Evolutionary conservation across 2,113 vertebrate species (phyloP), one percentile per base, ranked within the genome.

Genomic region (Oncorhynchus clarkii): DNA sequence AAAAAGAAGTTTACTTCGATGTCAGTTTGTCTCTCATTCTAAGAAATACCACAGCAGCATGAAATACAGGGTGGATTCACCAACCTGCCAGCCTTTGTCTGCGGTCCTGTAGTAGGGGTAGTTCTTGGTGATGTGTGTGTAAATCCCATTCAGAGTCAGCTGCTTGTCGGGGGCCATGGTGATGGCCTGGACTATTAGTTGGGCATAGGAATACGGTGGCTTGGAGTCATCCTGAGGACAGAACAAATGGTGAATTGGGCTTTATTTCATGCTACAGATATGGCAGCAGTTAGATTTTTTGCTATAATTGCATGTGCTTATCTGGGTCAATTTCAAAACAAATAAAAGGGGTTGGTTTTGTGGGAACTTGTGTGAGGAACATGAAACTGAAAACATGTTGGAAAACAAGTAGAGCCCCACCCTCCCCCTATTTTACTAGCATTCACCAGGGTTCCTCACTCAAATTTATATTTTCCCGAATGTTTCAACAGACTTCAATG

Each of bases 11-110:
- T 2, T 45, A 45, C 39, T 54, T 54, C 1, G 3, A 54, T 54
- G 49, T 54, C 14, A 54, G 14, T 54, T 45, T 45, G 49, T 54
- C 49, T 54, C 16, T 54, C 14, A 54, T 54, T 16, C 16, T 54
- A 54, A 54, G 51, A 54, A 54, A 54, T 16, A 54, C 14, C 59
- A n/a, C 18, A n/a, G 12, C 39, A 13, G n/a, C 20, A 48, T 24
- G 3, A 0, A 48, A 70, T 18, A 39, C 34, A 70, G 31, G 2
- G 16, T 11, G 70, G 24, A n/a, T 12, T 24, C 34, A 85, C 90
- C 90, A 87, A 99, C 97, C 96, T 99, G 97, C 97, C 97, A 99
- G 93, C 97, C 97, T 92, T 99, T 99, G 91, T 99, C 97, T 45
- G 96, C 97, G 26, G 96, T 99, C 88, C 97, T 95, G 91, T 98